Percentiles rank a stretch among this genome's conserved stretches.
These are phyloP conservation scores for Girardinichthys multiradiatus DNA, from an alignment of 2,113 vertebrate species.

Conservation along the genomic window DNA sequence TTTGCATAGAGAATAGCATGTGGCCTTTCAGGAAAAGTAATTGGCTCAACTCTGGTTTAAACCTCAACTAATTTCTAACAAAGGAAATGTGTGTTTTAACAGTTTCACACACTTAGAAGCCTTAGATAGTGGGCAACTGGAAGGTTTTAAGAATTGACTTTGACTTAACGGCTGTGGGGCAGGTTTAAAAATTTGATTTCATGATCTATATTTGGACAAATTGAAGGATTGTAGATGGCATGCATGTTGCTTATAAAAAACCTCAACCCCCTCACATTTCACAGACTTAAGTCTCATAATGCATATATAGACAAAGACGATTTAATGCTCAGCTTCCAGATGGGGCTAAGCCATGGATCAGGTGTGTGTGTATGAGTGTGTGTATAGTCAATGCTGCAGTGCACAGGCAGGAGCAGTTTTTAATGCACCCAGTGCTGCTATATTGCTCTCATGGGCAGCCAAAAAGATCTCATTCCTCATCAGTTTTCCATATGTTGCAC, in stretches of 20 bases:
- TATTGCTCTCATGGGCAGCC: conserved; percentile 53
- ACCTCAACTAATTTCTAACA: too few relatives aligned
- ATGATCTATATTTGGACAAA: background rate
- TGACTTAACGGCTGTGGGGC: too few relatives aligned
- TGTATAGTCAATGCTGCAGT: conserved; percentile 36
- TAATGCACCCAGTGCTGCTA: conserved; percentile 45
- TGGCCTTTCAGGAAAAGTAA: too few relatives aligned
- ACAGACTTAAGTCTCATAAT: background rate
- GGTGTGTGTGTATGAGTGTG: conserved; percentile 6
- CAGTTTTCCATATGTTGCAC: conserved; percentile 65
- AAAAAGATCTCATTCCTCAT: conserved; percentile 49
- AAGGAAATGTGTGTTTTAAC: too few relatives aligned
- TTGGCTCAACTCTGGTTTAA: too few relatives aligned
- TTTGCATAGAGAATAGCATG: too few relatives aligned
- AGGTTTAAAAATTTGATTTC: background rate
- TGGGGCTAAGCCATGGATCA: background rate
- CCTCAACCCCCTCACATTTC: background rate
- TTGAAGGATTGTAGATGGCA: background rate
- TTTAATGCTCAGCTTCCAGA: background rate
- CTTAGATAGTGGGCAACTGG: too few relatives aligned
- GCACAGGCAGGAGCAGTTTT: conserved; percentile 9
- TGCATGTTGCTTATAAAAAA: background rate
- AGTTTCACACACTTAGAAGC: too few relatives aligned
- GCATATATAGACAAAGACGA: background rate
- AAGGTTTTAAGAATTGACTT: too few relatives aligned